A percentile compares a stretch with the other conserved stretches of the same genome.
Evolutionary conservation across 2,113 vertebrate genomes (phyloP).

Genomic region (Nicator chloris): DNA sequence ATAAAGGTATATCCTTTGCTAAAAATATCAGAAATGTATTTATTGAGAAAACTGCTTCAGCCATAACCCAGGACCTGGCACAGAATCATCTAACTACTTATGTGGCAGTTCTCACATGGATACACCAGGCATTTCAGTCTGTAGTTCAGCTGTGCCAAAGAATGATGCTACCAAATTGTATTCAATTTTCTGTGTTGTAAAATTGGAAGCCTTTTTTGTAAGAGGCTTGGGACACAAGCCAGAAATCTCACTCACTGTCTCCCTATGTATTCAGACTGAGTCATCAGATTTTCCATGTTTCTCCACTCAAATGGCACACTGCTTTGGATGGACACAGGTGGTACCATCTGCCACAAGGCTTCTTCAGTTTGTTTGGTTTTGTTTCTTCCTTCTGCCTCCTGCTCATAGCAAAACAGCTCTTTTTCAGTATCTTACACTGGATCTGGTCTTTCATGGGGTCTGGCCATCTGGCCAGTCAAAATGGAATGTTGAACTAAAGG

Average conservation of each 20-base stretch:
- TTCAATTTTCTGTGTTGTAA: not conserved
- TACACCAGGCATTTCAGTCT: not conserved
- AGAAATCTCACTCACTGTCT: slow-evolving; percentile 18
- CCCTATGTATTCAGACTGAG: slow-evolving; percentile 8
- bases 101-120: not conserved
- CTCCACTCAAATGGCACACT: not conserved
- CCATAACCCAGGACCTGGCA: not conserved
- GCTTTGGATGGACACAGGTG: slow-evolving; percentile 26
- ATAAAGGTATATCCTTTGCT: not conserved
- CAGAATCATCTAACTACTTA: not conserved
- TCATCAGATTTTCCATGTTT: slow-evolving; percentile 42
- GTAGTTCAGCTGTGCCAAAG: not conserved
- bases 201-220: not conserved
- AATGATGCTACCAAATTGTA: not conserved
- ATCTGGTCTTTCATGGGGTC: not conserved
- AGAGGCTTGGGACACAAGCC: not conserved
- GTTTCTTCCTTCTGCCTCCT: slow-evolving; percentile 8
- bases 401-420: not conserved
- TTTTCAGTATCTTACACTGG: not conserved
- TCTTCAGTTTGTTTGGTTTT: not conserved
- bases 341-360: not conserved
- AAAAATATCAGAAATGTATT: not conserved
- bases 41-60: not conserved
- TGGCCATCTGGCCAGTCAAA: not conserved
- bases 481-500: not conserved